Evolutionary conservation across 1,140 invertebrate genomes (phyloP).

Genomic region (Gryllus bimaculatus): DNA sequence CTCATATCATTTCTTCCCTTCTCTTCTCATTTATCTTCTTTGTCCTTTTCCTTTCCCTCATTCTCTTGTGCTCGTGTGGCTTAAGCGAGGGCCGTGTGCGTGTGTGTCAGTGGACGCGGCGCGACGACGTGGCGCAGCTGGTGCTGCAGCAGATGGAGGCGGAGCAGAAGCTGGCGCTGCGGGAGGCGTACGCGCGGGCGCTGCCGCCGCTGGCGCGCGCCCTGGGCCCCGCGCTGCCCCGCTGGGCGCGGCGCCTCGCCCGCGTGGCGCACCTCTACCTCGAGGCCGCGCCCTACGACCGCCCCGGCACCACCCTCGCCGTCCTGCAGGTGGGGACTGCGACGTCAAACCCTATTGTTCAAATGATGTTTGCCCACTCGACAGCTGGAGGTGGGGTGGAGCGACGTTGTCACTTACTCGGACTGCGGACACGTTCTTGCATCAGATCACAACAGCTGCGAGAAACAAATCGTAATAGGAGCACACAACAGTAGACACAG

Average conservation of each 20-base stretch:
- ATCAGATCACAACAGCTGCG: background rate
- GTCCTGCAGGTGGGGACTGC: constrained; percentile 4
- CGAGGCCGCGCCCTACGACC: constrained; percentile 5
- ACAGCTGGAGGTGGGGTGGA: no score
- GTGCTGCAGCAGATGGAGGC: constrained; percentile 35
- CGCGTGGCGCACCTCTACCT: background rate
- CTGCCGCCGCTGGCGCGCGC: constrained; percentile 30
- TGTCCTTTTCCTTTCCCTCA: no score
- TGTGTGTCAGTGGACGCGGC: constrained; percentile 32
- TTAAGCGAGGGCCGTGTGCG: background rate
- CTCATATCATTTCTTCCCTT: no score
- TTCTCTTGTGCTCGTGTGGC: background rate
- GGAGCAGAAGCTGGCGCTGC: constrained; percentile 31
- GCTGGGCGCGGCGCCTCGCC: constrained; percentile 7
- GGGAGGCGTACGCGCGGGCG: constrained; percentile 33
- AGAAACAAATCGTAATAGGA: background rate
- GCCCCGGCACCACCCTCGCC: background rate
- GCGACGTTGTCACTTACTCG: no score
- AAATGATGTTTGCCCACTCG: background rate
- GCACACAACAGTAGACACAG: no score
- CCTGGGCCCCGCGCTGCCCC: background rate
- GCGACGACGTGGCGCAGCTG: constrained; percentile 32
- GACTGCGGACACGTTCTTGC: no score
- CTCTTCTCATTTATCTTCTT: no score
- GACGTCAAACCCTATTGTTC: no score